These are phyloP conservation scores for Cephalopterus ornatus DNA, from an alignment of 2,113 vertebrate species.

Conservation along the genomic window DNA sequence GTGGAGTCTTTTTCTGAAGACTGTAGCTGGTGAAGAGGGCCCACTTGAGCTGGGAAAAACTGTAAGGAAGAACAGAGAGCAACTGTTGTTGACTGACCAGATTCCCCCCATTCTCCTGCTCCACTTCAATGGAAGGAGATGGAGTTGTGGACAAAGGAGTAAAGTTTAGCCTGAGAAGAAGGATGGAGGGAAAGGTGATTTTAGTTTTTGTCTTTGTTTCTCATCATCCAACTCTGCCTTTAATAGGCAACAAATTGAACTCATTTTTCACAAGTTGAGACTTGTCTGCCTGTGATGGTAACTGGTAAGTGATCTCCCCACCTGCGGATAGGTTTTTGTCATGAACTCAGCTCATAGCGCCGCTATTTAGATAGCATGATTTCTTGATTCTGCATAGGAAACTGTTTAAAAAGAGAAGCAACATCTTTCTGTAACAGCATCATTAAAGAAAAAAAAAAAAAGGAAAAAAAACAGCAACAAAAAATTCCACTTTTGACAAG, in stretches of 20 bases:
- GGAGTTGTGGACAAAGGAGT: background rate
- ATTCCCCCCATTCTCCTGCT: background rate
- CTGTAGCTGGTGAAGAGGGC: background rate
- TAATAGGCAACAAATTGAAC: background rate
- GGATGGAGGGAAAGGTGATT: background rate
- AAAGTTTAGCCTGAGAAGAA: background rate
- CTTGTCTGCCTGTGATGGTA: background rate
- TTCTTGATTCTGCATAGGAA: background rate
- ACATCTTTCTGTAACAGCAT: background rate
- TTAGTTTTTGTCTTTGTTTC: background rate
- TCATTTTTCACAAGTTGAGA: background rate
- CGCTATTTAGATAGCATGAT: background rate
- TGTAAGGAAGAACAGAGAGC: background rate
- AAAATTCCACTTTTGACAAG: background rate
- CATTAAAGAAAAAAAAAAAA: background rate
- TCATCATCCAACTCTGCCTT: background rate
- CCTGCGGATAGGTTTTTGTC: background rate
- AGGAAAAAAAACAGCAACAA: too few relatives aligned
- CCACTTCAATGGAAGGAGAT: background rate
- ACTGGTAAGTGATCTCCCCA: background rate
- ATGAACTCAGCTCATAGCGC: background rate
- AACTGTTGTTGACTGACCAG: background rate
- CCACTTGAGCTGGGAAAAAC: background rate
- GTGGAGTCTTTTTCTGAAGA: background rate
- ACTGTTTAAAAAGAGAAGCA: background rate